These are phyloP conservation scores for Nyctereutes procyonoides DNA, from an alignment of 2,113 vertebrate species.

Conservation along the genomic window DNA sequence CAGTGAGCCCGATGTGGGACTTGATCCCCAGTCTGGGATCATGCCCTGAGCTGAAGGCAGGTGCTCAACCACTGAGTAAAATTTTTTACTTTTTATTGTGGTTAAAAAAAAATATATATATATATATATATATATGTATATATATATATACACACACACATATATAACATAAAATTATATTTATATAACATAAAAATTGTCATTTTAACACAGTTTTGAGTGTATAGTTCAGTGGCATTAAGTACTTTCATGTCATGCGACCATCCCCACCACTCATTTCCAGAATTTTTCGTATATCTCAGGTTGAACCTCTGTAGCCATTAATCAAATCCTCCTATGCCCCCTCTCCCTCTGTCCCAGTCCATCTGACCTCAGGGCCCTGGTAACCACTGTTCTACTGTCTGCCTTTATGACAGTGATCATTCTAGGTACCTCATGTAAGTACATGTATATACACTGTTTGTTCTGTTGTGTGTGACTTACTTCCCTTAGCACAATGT, in stretches of 20 bases:
- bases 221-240: not conserved
- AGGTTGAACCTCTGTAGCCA: not conserved
- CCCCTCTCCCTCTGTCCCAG: too few relatives aligned
- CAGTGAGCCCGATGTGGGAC: too few relatives aligned
- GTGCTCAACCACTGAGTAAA: too few relatives aligned
- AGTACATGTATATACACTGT: not conserved
- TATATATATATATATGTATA: too few relatives aligned
- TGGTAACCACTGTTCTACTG: not conserved
- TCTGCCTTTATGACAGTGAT: not conserved
- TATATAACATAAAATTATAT: too few relatives aligned
- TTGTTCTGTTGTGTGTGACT: not conserved
- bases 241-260: not conserved
- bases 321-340: not conserved
- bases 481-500: not conserved
- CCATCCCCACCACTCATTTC: not conserved
- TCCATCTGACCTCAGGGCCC: too few relatives aligned
- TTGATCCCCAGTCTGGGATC: too few relatives aligned
- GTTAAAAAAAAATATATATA: too few relatives aligned
- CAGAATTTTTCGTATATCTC: not conserved
- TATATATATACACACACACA: too few relatives aligned
- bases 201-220: not conserved
- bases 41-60: too few relatives aligned
- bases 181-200: not conserved
- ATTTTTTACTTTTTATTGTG: not conserved
- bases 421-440: accelerated